Conservation (phyloP, 2,888 invertebrate species). For the Dorcus hopei region DNA sequence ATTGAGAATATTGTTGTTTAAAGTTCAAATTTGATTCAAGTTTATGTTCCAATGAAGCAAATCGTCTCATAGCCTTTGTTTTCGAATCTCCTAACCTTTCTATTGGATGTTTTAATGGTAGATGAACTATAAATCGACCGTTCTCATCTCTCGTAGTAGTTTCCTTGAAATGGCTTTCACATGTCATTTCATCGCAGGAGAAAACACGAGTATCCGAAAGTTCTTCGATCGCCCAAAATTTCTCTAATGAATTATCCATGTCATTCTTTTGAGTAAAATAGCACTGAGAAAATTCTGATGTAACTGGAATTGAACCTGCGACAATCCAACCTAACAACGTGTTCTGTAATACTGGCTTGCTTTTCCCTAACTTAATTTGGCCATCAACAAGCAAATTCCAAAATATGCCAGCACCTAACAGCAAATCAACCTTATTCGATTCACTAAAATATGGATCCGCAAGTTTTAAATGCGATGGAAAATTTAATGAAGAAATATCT, state of each 20-base stretch:
- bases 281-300: too few species aligned
- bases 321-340: background rate
- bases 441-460: background rate
- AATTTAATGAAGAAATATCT: background rate
- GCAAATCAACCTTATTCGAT: background rate
- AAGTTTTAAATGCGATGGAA: background rate
- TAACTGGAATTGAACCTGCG: too few species aligned
- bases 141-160: background rate
- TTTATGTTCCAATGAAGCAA: slow-evolving; percentile 15
- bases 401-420: background rate
- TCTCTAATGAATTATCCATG: too few species aligned
- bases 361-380: background rate
- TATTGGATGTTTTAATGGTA: too few species aligned
- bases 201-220: too few species aligned
- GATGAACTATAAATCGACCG: background rate
- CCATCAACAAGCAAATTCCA: background rate
- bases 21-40: slow-evolving; percentile 13
- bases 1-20: slow-evolving; percentile 13
- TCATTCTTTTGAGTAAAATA: too few species aligned
- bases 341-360: background rate
- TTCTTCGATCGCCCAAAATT: too few species aligned
- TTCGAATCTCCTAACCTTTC: slow-evolving; percentile 15
- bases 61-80: slow-evolving; percentile 9
- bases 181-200: too few species aligned
- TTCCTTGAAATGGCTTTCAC: too few species aligned